Conservation (phyloP, 2,888 invertebrate species). For the Cabera pusaria region DNA sequence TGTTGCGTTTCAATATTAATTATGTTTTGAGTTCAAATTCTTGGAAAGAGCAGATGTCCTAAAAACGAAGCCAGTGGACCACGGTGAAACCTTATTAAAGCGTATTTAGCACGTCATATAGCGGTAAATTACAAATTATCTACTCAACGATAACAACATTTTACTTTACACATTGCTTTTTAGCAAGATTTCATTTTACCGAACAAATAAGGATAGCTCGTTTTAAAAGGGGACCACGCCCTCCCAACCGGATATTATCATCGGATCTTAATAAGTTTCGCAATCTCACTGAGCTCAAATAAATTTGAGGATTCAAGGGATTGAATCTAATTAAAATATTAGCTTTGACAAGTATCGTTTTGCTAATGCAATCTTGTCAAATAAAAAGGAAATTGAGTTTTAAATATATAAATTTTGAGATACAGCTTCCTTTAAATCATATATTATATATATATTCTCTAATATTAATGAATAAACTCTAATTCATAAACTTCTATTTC, state of each 20-base stretch:
- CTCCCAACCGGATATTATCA: conserved; percentile 4
- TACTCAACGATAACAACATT: conserved; percentile 12
- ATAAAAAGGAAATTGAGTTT: too few relatives aligned
- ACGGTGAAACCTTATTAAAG: conserved; percentile 48
- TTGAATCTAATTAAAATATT: conserved; percentile 7
- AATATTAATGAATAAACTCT: too few relatives aligned
- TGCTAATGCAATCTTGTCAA: too few relatives aligned
- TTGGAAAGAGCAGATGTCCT: conserved; percentile 38
- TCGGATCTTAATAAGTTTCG: conserved; percentile 20
- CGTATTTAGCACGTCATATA: conserved; percentile 41
- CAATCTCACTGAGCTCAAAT: conserved; percentile 17
- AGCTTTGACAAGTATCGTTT: too few relatives aligned
- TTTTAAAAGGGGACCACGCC: conserved; percentile 1
- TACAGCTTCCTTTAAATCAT: too few relatives aligned
- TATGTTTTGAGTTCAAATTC: conserved; percentile 11
- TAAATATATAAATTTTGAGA: too few relatives aligned
- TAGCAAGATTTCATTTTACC: conserved; percentile 11
- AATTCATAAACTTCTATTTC: too few relatives aligned
- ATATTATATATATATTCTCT: too few relatives aligned
- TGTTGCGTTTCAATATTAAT: too few relatives aligned
- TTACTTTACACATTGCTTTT: conserved; percentile 13
- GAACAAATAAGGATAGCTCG: conserved; percentile 6
- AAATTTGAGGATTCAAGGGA: conserved; percentile 15
- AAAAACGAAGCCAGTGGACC: conserved; percentile 41
- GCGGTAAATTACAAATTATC: conserved; percentile 35